These are phyloP conservation scores for Agrotis ipsilon DNA, from an alignment of 2,888 invertebrate species.

Conservation along the genomic window DNA sequence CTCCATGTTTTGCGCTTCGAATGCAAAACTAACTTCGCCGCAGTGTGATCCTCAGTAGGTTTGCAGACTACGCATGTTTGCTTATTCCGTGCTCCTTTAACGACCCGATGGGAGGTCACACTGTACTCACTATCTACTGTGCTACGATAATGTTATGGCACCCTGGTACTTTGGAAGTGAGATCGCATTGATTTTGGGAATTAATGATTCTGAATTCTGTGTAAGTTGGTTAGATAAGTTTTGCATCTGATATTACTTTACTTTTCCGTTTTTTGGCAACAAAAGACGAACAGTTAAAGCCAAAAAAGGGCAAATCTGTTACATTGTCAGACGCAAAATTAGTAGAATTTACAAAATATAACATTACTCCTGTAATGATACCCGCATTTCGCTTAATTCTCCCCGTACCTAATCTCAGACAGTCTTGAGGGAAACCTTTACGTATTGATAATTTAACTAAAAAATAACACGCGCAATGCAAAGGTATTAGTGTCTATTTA, in stretches of 20 bases:
- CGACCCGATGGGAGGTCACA: slow-evolving; percentile 60
- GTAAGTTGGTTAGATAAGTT: neutral
- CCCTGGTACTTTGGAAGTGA: slow-evolving; percentile 36
- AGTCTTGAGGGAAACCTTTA: neutral
- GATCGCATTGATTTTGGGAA: slow-evolving; percentile 31
- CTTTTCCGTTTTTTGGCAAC: too few species aligned
- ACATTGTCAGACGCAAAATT: neutral
- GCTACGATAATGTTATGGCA: slow-evolving; percentile 41
- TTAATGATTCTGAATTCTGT: slow-evolving; percentile 10
- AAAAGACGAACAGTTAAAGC: too few species aligned
- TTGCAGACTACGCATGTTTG: slow-evolving; percentile 70
- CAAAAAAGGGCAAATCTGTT: neutral
- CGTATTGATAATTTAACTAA: neutral
- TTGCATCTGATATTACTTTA: too few species aligned
- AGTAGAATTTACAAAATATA: neutral
- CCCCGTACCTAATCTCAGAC: too few species aligned
- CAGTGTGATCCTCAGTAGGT: slow-evolving; percentile 66
- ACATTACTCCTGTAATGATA: too few species aligned
- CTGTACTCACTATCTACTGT: slow-evolving; percentile 47
- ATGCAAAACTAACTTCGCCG: slow-evolving; percentile 72
- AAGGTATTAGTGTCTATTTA: neutral
- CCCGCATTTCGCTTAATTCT: too few species aligned
- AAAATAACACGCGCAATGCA: too few species aligned
- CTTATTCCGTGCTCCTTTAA: slow-evolving; percentile 70
- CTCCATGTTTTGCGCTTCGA: slow-evolving; percentile 57